Evolutionary conservation across 2,888 invertebrate genomes (phyloP).

Genomic region (Alsophila aescularia): DNA sequence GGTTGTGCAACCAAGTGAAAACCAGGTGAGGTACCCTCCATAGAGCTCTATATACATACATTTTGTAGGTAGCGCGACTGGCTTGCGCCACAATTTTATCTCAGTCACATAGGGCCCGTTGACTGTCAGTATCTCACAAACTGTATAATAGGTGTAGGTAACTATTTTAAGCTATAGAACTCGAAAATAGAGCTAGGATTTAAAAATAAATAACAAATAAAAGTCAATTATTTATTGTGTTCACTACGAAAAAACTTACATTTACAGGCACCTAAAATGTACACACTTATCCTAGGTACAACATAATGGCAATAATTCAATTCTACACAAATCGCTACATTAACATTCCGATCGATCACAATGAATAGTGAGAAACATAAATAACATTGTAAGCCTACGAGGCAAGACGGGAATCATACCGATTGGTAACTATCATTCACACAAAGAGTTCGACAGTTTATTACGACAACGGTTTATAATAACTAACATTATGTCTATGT

Average conservation of each 20-base stretch:
- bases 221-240: conserved; percentile 69
- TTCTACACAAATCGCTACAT: conserved; percentile 62
- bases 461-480: neutral
- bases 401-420: conserved; percentile 60
- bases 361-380: conserved; percentile 69
- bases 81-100: too few species aligned
- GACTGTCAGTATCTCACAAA: too few species aligned
- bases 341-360: conserved; percentile 63
- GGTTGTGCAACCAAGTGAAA: too few species aligned
- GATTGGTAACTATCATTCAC: conserved; percentile 69
- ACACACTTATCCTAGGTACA: conserved; percentile 82
- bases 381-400: conserved; percentile 68
- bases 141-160: too few species aligned
- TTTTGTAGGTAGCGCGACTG: too few species aligned
- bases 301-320: conserved; percentile 79
- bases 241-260: conserved; percentile 71
- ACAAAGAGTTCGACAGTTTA: conserved; percentile 28
- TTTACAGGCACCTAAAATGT: conserved; percentile 80
- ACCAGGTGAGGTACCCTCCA: too few species aligned
- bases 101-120: too few species aligned
- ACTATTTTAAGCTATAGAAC: too few species aligned
- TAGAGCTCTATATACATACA: too few species aligned
- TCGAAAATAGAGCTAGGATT: neutral
- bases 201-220: conserved; percentile 31
- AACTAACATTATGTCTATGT: neutral